phyloP scores from a whole-genome alignment of 2,797 vertebrate genomes.

The Crax fasciolata region DNA sequence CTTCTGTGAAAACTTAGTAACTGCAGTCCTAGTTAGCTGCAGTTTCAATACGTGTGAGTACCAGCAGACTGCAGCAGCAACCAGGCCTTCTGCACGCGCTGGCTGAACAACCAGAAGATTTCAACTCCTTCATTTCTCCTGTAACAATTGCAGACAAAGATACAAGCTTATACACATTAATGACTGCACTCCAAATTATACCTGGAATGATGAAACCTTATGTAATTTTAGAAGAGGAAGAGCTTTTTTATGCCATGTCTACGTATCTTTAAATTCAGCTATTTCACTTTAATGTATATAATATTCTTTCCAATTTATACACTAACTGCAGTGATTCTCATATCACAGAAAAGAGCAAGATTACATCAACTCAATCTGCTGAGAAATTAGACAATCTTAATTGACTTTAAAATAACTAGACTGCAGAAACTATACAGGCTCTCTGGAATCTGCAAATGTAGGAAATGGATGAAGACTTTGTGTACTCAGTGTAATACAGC shows the following conservation, averaged over 20 bases:
- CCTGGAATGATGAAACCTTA: not conserved
- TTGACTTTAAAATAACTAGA: not conserved
- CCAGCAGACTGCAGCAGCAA: not conserved
- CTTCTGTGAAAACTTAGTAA: not conserved
- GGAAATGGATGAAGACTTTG: not conserved
- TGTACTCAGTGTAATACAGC: not conserved
- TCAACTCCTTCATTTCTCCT: not conserved
- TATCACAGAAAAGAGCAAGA: not conserved
- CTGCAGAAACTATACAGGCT: not conserved
- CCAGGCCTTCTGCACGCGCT: not conserved
- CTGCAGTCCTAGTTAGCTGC: not conserved
- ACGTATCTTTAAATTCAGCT: not conserved
- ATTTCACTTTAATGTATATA: not conserved
- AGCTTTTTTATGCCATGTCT: not conserved
- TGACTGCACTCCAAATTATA: not conserved
- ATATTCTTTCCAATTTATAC: not conserved
- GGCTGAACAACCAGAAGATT: not conserved
- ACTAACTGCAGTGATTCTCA: not conserved
- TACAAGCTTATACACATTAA: not conserved
- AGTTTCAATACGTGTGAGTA: not conserved
- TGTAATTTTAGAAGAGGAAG: not conserved
- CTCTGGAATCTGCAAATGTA: not conserved
- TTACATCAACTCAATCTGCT: not conserved
- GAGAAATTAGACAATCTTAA: conserved; percentile 5
- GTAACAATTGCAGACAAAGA: not conserved